Evolutionary conservation across 2,797 vertebrate genomes (phyloP), one percentile per base, ranked within the genome.

Genomic region (Alcedo atthis): DNA sequence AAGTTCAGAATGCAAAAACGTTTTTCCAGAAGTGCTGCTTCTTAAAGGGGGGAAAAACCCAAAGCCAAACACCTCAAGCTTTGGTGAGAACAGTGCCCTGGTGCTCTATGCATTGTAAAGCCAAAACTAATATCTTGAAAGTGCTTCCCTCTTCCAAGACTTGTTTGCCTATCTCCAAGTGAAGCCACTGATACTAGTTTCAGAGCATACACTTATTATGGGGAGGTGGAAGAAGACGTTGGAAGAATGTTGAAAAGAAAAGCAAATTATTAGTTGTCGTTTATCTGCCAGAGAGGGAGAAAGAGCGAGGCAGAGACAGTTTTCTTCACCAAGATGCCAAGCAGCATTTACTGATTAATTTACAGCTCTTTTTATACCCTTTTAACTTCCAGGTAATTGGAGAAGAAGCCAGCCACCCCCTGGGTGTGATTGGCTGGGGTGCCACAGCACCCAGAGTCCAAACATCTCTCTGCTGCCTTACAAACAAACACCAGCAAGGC

Each of bases 131-230:
- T 17, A 58, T 35, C 19, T 79, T 2, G 0, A 13, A 45, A 85
- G 54, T 69, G 12, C 43, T 62, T 40, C 28, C 49, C 26, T 15
- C 49, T 88, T 81, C 70, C 45, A 16, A 86, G 30, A 35, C 19
- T 58, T 74, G 15, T 40, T 75, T 76, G 70, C 35, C 32, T 21
- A 46, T 49, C 21, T 76, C 17, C 5, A 10, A 22, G 33, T 55
- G 53, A 63, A 84, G 71, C 26, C n/a, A 42, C 11, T n/a, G 26
- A 16, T 49, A 26, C 7, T 37, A 6, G 32, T 57, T 85, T 62
- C 42, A 84, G 32, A 2, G 1, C 12, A 6, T 40, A 5, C 1
- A 11, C 28, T 61, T 85, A 18, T 5, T 53, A n/a, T 1, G 3
- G 28, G 15, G 10, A 66, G 26, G 32, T 67, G 15, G 55, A 69